Evolutionary conservation across 2,888 invertebrate species (phyloP), one percentile per base, ranked within the genome.

Genomic region (Parnassius smintheus): DNA sequence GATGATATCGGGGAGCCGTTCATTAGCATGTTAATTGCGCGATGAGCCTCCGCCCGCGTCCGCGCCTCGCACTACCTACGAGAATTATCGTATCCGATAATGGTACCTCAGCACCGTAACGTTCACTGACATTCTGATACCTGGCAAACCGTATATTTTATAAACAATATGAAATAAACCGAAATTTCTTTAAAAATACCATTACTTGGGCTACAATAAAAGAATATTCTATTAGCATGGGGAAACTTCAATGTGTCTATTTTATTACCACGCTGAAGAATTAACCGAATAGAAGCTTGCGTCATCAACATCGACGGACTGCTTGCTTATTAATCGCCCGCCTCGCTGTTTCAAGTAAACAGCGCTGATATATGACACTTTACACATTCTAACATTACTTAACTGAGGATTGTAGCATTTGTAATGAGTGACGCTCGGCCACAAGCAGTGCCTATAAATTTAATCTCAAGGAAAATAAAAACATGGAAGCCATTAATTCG

Each of bases 401-500:
- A 82, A 77, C 77, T 75, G 78, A 78, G 83, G 79, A 75, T 81
- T 78, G 78, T 75, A 82, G 85, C 85, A 86, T 88, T 88, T 82
- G 86, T 89, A 86, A 88, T 85, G 86, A 88, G 86, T 86, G 88
- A 88, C 86, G 85, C 84, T 77, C 76, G 80, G 81, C 80, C 80
- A 80, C 85, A 81, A 85, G 79, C 86, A 75, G 77, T 80, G 85
- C 78, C 84, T 85, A 90, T 91, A 90, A 91, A 91, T 91, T 90
- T 89, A 88, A 90, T 89, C 91, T 91, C 88, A 88, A 90, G 91
- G 89, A 90, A 90, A 90, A 90, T 90, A 89, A 91, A 91, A 91
- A 91, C 91, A 86, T 89, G 89, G 91, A 91, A 90, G 88, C 88
- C 87, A 91, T 91, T 91, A 90, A 90, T 91, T 91, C 88, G 91